Percentiles rank a stretch among this genome's conserved stretches.
Conservation (phyloP, 2,113 vertebrate species). For the Geococcyx californianus region DNA sequence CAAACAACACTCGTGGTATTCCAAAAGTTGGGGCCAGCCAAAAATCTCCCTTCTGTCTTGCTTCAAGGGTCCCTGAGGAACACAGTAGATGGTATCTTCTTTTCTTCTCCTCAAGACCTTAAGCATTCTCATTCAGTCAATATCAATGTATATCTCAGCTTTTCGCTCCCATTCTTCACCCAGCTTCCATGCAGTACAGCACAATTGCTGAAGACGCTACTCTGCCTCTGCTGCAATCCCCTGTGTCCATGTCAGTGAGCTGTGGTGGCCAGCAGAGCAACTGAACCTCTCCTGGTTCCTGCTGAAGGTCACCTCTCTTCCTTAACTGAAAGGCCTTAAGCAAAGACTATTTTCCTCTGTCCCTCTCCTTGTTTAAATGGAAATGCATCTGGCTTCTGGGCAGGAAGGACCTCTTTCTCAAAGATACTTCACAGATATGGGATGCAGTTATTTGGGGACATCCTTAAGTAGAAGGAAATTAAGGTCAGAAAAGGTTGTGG, state of each 20-base stretch:
- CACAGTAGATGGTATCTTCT: not conserved
- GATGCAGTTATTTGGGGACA: not conserved
- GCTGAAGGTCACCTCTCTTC: not conserved
- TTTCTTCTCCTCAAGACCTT: not conserved
- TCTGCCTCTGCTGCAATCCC: not conserved
- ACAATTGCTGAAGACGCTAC: not conserved
- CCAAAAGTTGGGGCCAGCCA: not conserved
- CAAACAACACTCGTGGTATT: not conserved
- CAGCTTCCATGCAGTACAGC: not conserved
- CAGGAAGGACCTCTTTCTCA: not conserved
- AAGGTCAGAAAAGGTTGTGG: not conserved
- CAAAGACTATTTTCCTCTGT: not conserved
- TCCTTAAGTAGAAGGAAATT: not conserved
- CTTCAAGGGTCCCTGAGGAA: not conserved
- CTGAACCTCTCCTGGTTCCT: not conserved
- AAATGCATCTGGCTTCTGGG: not conserved
- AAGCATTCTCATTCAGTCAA: not conserved
- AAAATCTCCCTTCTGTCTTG: not conserved
- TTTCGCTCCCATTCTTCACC: fast-evolving
- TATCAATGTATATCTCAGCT: not conserved
- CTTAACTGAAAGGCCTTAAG: not conserved
- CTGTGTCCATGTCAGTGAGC: fast-evolving
- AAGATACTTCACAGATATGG: not conserved
- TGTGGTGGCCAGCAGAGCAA: fast-evolving
- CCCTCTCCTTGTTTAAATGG: not conserved